Evolutionary conservation across 2,113 vertebrate genomes (phyloP).

Genomic region (Empidonax alnorum): DNA sequence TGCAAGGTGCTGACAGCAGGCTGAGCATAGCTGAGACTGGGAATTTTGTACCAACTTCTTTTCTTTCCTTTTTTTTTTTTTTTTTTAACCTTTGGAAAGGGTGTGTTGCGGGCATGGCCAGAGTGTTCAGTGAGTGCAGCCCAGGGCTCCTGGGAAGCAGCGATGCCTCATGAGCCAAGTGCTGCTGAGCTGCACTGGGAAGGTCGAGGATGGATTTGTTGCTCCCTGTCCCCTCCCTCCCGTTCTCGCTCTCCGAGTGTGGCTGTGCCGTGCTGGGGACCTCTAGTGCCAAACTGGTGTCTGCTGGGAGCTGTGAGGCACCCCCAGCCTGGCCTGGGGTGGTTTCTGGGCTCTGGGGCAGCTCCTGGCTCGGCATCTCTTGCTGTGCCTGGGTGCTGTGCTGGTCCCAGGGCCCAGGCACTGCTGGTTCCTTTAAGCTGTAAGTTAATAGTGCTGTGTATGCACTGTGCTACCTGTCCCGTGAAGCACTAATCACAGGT

Average conservation of each 20-base stretch:
- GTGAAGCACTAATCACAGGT: slow-evolving; percentile 1
- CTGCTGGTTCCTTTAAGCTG: neutral
- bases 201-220: rapidly evolving
- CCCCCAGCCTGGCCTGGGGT: neutral
- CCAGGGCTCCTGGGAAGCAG: neutral
- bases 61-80: neutral
- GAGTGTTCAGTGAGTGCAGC: neutral
- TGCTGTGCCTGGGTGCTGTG: neutral
- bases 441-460: neutral
- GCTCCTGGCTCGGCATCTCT: neutral
- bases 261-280: slow-evolving; percentile 14
- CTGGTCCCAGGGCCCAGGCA: neutral
- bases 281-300: slow-evolving; percentile 43
- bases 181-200: neutral
- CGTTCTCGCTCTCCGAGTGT: neutral
- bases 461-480: neutral
- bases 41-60: slow-evolving; percentile 1
- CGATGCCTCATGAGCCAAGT: neutral
- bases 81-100: neutral
- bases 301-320: neutral
- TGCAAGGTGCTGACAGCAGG: neutral
- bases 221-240: neutral
- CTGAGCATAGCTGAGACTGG: slow-evolving; percentile 23
- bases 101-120: neutral
- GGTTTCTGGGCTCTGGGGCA: rapidly evolving